Evolutionary conservation across 2,888 invertebrate genomes (phyloP), one percentile per base, ranked within the genome.

Genomic region (Escarpia spicata): DNA sequence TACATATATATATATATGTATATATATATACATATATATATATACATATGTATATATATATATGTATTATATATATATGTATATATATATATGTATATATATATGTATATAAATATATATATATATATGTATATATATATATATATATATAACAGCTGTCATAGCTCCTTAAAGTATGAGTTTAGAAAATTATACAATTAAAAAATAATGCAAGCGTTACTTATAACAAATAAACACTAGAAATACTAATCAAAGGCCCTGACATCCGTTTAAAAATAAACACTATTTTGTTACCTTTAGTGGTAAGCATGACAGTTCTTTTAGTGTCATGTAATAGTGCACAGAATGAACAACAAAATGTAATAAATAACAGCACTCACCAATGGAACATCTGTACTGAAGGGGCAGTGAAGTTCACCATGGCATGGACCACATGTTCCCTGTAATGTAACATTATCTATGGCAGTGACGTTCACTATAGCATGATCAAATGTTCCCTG

Each of bases 341-440:
- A 43, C n/a, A 43, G 19, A 15, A 91, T 91, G 44, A 31, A 91
- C 91, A 91, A 43, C 26, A 19, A 31, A 90, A 90, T 44, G 31
- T 6, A 43, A n/a, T 37, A 44, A 37, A 43, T 43, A 15, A n/a
- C 52, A 37, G 8, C 12, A 94, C 94, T 93, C 92, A 95, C 95
- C 93, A 93, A 45, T 12, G 93, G 93, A 19, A 92, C 92, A 93
- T 95, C 95, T 52, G 52, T 90, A 19, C 31, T 44, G 19, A 43
- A 43, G 0, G 43, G 94, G 93, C 95, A 95, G 31, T 92, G 92
- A n/a, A 93, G 91, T 1, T 94, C 93, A 12, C 93, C 93, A n/a
- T 94, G 90, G 92, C 95, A 95, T 26, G 94, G 94, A 31, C 93
- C 93, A 93, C 95, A 75, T 75, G 75, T 75, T 19, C 75, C 75